Conservation (phyloP, 1,140 invertebrate genomes). For the Dinothrombium tinctorium region DNA sequence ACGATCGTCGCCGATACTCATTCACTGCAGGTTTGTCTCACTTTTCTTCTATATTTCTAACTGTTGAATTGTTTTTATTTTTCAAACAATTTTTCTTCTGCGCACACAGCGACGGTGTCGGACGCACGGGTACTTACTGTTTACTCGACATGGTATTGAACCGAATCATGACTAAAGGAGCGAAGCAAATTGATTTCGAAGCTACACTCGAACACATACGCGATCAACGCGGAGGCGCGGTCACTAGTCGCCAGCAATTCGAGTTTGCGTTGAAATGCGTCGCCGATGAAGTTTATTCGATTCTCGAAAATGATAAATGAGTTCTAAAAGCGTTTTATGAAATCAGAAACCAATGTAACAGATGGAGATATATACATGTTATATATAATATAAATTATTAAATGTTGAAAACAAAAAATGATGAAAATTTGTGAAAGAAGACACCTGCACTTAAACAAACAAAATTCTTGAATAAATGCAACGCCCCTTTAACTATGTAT, state of each 20-base stretch:
- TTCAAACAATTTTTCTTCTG: background rate
- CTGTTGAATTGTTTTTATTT: slow-evolving; percentile 1
- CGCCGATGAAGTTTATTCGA: slow-evolving; percentile 76
- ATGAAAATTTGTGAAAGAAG: no score
- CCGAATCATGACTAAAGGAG: slow-evolving; percentile 38
- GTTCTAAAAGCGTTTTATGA: no score
- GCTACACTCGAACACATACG: slow-evolving; percentile 92
- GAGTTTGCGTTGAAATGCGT: slow-evolving; percentile 92
- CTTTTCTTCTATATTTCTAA: slow-evolving; percentile 1
- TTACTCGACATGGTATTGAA: slow-evolving; percentile 95
- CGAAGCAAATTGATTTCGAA: slow-evolving; percentile 95
- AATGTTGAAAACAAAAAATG: no score
- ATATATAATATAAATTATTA: no score
- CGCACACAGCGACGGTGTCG: slow-evolving; percentile 59
- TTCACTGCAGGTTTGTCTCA: slow-evolving; percentile 62
- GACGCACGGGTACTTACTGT: slow-evolving; percentile 86
- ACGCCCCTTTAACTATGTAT: no score
- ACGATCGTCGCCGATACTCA: slow-evolving; percentile 87
- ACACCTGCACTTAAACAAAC: no score
- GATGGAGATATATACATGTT: no score
- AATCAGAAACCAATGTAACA: no score
- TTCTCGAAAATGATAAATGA: no score
- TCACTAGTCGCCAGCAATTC: slow-evolving; percentile 62
- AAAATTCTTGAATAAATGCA: no score
- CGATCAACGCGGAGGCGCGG: slow-evolving; percentile 74